Evolutionary conservation across 2,888 invertebrate genomes (phyloP).

Genomic region (Tribolium freemani): DNA sequence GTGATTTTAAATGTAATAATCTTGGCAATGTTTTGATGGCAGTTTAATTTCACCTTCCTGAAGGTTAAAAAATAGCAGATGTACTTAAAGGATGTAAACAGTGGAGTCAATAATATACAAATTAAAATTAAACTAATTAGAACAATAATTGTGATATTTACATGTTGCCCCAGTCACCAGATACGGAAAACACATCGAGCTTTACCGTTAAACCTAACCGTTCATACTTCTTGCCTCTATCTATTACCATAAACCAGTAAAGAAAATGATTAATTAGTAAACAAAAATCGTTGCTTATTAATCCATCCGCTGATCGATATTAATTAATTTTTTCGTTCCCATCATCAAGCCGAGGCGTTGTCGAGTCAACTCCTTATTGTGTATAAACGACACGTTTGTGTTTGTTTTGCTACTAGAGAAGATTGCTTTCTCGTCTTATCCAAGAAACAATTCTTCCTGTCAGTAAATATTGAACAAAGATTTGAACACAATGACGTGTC

Average conservation of each 20-base stretch:
- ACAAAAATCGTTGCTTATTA: background rate
- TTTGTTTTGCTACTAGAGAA: constrained; percentile 57
- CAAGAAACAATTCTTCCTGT: constrained; percentile 35
- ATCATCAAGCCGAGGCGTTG: background rate
- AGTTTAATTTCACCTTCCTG: too few species aligned
- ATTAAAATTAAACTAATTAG: too few species aligned
- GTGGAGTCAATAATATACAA: too few species aligned
- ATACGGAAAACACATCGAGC: background rate
- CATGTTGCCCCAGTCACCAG: too few species aligned
- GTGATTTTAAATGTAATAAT: too few species aligned
- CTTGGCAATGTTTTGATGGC: too few species aligned
- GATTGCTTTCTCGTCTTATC: constrained; percentile 50
- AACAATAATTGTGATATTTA: too few species aligned
- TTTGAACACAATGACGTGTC: constrained; percentile 9
- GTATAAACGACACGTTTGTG: constrained; percentile 41
- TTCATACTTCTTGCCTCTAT: background rate
- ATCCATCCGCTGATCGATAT: background rate
- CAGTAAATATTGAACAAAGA: constrained; percentile 41
- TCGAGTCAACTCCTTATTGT: constrained; percentile 36
- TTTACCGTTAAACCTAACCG: background rate
- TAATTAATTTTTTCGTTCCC: background rate
- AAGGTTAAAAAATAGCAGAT: too few species aligned
- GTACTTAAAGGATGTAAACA: too few species aligned
- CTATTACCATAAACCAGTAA: background rate
- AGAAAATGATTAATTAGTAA: background rate